phyloP scores from a whole-genome alignment of 1,140 invertebrate species.

The Plodia interpunctella region DNA sequence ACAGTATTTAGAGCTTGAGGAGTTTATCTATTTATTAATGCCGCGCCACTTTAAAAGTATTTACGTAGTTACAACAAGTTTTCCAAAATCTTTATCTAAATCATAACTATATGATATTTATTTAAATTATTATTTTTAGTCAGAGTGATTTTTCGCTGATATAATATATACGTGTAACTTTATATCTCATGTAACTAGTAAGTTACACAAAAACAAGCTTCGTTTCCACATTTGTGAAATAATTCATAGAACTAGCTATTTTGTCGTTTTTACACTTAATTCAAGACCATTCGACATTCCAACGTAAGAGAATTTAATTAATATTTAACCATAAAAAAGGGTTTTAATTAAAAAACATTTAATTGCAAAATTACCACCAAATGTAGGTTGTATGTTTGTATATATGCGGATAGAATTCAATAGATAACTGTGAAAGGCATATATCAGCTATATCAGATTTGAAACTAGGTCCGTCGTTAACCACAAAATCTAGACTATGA shows the following conservation, averaged over 20 bases:
- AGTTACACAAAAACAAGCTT: too few relatives aligned
- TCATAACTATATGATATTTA: too few relatives aligned
- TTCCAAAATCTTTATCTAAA: too few relatives aligned
- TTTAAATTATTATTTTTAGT: too few relatives aligned
- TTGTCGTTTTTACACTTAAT: neutral
- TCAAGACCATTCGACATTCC: neutral
- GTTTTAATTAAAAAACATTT: neutral
- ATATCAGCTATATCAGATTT: neutral
- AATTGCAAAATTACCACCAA: conserved; percentile 8
- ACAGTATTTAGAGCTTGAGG: too few relatives aligned
- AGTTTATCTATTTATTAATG: too few relatives aligned
- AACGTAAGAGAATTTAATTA: neutral
- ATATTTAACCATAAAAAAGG: neutral
- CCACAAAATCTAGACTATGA: neutral
- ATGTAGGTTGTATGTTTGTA: conserved; percentile 9
- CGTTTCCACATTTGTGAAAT: too few relatives aligned
- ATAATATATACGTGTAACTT: too few relatives aligned
- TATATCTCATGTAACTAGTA: too few relatives aligned
- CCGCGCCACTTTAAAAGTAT: too few relatives aligned
- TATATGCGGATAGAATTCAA: neutral
- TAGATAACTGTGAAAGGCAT: neutral
- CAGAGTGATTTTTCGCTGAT: too few relatives aligned
- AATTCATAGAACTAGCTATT: neutral
- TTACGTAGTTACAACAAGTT: too few relatives aligned
- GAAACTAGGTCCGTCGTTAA: neutral